phyloP scores from a whole-genome alignment of 1,140 invertebrate species.

The Physella acuta region DNA sequence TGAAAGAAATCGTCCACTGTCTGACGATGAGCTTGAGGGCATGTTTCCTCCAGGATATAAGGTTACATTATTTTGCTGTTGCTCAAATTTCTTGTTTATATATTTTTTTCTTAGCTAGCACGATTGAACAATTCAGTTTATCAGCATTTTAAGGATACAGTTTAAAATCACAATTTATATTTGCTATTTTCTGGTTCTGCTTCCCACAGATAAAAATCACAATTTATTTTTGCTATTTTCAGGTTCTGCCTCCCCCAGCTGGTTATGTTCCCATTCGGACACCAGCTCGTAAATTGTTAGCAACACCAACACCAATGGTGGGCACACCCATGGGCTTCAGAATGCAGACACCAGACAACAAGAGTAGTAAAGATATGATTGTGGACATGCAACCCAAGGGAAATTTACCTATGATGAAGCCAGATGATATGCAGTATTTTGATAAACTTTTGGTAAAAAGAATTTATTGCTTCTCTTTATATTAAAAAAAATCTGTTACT shows the following conservation, averaged over 20 bases:
- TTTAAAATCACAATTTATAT: too few relatives aligned
- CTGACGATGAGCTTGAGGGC: constrained; percentile 95
- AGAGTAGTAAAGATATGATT: constrained; percentile 69
- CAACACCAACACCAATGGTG: constrained; percentile 92
- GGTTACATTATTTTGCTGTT: too few relatives aligned
- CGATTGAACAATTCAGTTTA: too few relatives aligned
- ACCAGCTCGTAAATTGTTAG: constrained; percentile 92
- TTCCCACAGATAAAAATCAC: too few relatives aligned
- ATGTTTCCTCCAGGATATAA: constrained; percentile 99
- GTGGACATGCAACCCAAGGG: constrained; percentile 95
- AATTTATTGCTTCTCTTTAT: background rate
- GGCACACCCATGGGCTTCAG: constrained; percentile 93
- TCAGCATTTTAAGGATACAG: too few relatives aligned
- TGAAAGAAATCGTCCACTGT: constrained; percentile 91
- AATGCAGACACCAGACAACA: constrained; percentile 70
- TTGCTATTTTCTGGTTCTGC: too few relatives aligned
- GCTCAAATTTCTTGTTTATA: too few relatives aligned
- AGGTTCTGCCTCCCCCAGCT: constrained; percentile 84
- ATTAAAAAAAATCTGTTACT: too few relatives aligned
- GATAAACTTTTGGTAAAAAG: constrained; percentile 81
- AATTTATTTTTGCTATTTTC: too few relatives aligned
- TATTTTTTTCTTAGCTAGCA: too few relatives aligned
- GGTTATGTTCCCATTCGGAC: constrained; percentile 97
- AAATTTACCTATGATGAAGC: constrained; percentile 98
- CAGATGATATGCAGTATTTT: constrained; percentile 99